phyloP scores from a whole-genome alignment of 1,140 invertebrate genomes.

The Mamestra configurata region DNA sequence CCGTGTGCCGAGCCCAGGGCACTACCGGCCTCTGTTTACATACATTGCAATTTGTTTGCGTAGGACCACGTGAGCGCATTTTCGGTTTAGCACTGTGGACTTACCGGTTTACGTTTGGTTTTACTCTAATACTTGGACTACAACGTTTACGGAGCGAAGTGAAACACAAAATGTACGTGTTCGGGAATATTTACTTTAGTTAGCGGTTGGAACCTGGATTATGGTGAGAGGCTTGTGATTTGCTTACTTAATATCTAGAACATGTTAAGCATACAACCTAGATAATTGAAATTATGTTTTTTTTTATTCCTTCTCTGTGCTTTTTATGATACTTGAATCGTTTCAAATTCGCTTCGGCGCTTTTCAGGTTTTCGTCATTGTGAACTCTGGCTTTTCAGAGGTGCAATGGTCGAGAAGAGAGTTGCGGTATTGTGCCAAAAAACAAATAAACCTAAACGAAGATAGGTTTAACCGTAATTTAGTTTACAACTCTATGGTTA shows the following conservation, averaged over 20 bases:
- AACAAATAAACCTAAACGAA: too few species aligned
- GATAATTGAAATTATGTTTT: neutral
- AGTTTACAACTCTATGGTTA: too few species aligned
- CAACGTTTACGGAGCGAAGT: conserved; percentile 14
- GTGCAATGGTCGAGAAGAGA: too few species aligned
- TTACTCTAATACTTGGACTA: conserved; percentile 26
- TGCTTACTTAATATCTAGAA: neutral
- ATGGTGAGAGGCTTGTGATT: neutral
- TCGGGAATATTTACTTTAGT: conserved; percentile 6
- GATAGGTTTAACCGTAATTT: too few species aligned
- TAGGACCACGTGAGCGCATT: conserved; percentile 54
- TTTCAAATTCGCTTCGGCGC: too few species aligned
- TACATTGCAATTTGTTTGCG: conserved; percentile 66
- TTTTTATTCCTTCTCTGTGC: too few species aligned
- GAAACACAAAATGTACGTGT: conserved; percentile 17
- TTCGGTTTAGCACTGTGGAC: conserved; percentile 40
- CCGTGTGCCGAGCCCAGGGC: conserved; percentile 56
- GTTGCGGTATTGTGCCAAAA: too few species aligned
- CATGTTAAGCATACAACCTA: neutral
- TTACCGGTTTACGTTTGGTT: conserved; percentile 22
- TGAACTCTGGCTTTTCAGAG: too few species aligned
- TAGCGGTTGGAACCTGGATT: neutral
- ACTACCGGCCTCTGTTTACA: conserved; percentile 52
- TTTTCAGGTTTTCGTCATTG: too few species aligned
- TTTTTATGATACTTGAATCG: too few species aligned